Percentiles rank a stretch among this genome's conserved stretches.
Conservation (phyloP, 2,113 vertebrate species). For the Gila orcuttii region DNA sequence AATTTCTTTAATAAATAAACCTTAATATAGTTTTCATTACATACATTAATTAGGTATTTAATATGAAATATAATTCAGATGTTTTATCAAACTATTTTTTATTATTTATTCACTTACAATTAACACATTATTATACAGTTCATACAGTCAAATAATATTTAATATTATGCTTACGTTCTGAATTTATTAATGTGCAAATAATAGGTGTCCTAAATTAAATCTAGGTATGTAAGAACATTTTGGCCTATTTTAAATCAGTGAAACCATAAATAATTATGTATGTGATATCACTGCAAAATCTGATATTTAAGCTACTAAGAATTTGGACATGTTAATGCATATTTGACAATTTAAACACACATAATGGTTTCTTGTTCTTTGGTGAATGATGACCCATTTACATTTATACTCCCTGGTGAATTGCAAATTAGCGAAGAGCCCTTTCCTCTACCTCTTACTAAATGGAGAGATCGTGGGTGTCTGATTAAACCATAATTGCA, state of each 20-base stretch:
- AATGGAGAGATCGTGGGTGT: constrained; percentile 49
- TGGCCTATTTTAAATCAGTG: not conserved
- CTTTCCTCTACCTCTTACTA: constrained; percentile 27
- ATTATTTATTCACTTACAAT: not conserved
- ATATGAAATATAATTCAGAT: not conserved
- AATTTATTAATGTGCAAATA: not conserved
- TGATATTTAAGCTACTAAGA: not conserved
- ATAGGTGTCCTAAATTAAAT: too few relatives aligned
- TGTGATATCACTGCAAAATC: constrained; percentile 14
- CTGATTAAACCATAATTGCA: constrained; percentile 60
- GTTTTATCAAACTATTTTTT: not conserved
- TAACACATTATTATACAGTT: not conserved
- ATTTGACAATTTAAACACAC: constrained; percentile 44
- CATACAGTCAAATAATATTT: not conserved
- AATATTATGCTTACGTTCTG: not conserved
- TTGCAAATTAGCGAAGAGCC: constrained; percentile 50
- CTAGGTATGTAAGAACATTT: not conserved
- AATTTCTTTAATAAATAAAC: too few relatives aligned
- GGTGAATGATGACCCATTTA: constrained; percentile 44
- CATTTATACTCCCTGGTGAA: constrained; percentile 39
- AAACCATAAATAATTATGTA: constrained; percentile 12
- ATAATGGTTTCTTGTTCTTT: constrained; percentile 23
- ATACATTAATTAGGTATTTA: not conserved
- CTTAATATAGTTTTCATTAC: not conserved
- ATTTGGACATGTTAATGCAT: constrained; percentile 23